Percentiles rank a stretch among this genome's conserved stretches.
Conservation (phyloP, 2,113 vertebrate species). For the crab-eating macaque (Macaca fascicularis) region DNA sequence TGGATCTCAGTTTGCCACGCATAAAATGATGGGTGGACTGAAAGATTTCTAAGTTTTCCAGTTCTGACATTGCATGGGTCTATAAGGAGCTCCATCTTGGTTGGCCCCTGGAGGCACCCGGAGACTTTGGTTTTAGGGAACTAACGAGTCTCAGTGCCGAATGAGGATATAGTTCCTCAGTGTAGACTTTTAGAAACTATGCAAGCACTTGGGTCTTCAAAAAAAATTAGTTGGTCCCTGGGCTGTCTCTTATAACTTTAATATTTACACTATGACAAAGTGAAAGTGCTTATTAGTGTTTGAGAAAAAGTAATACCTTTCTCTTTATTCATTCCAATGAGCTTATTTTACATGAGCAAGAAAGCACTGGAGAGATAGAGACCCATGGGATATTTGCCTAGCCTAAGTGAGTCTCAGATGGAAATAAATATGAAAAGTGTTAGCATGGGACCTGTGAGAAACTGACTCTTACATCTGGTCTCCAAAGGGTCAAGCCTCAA, state of each 20-base stretch:
- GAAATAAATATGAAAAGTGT: slow-evolving; percentile 45
- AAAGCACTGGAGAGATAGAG: slow-evolving; percentile 2
- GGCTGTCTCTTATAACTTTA: slow-evolving; percentile 63
- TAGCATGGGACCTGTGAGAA: neutral
- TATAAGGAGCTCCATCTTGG: neutral
- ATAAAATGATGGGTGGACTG: neutral
- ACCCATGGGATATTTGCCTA: slow-evolving; percentile 36
- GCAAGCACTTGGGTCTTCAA: slow-evolving; percentile 49
- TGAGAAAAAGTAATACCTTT: slow-evolving; percentile 54
- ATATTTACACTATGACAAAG: slow-evolving; percentile 67
- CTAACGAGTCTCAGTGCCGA: neutral
- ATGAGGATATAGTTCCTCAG: neutral
- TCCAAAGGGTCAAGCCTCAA: neutral
- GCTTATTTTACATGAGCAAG: slow-evolving; percentile 37
- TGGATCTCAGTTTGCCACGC: neutral
- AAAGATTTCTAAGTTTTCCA: neutral
- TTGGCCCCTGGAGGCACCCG: neutral
- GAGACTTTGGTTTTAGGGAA: neutral
- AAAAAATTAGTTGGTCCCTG: slow-evolving; percentile 61
- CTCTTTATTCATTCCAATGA: slow-evolving; percentile 54
- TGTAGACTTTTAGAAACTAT: neutral
- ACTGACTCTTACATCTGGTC: neutral
- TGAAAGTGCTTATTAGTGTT: slow-evolving; percentile 51
- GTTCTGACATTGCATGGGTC: neutral
- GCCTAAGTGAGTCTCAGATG: slow-evolving; percentile 14